Percentiles rank a stretch among this genome's conserved stretches.
Conservation (phyloP, 53 echinoderm and acorn worm species). For the Holothuria leucospilota region DNA sequence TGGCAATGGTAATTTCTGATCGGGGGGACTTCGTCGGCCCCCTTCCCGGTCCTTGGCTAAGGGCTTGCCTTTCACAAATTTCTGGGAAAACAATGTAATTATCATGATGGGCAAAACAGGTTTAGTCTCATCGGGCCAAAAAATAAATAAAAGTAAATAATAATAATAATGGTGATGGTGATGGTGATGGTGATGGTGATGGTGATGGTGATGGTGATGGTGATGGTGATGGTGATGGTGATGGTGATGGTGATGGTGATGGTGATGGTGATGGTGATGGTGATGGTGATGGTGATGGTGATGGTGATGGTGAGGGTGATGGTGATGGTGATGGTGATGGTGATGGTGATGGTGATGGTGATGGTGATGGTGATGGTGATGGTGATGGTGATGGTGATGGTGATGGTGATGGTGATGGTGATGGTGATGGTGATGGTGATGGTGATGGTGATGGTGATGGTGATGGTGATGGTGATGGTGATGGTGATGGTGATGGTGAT, state of each 20-base stretch:
- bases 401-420: constrained; percentile 9
- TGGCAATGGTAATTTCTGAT: too few species aligned
- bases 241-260: constrained; percentile 13
- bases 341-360: constrained; percentile 13
- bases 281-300: too few species aligned
- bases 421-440: constrained; percentile 13
- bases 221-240: constrained; percentile 13
- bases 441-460: constrained; percentile 13
- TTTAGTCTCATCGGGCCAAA: too few species aligned
- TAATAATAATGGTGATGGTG: neutral
- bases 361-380: constrained; percentile 13
- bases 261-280: constrained; percentile 13
- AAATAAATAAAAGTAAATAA: too few species aligned
- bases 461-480: constrained; percentile 13
- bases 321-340: constrained; percentile 13
- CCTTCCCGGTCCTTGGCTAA: too few species aligned
- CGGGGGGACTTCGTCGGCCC: too few species aligned
- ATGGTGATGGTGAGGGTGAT: too few species aligned
- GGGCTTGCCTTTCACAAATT: too few species aligned
- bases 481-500: constrained; percentile 13
- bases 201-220: constrained; percentile 13
- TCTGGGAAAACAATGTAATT: too few species aligned
- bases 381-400: constrained; percentile 13
- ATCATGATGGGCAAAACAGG: too few species aligned
- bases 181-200: constrained; percentile 13